Base-by-base conservation (phyloP, 2,797 vertebrate species). In the Glossophaga mutica region DNA sequence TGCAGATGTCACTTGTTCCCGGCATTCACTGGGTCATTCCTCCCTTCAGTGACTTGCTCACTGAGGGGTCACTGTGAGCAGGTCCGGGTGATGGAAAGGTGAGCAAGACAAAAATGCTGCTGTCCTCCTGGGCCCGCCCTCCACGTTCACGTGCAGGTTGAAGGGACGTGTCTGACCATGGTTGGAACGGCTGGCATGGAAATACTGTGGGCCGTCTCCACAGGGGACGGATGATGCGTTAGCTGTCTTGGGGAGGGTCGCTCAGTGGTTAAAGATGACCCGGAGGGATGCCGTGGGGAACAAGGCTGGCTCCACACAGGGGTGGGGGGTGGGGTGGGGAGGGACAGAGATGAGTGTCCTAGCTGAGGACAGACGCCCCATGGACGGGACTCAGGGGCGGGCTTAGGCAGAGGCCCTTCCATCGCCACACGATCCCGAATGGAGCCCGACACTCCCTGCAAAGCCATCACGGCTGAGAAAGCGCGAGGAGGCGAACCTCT, bases 101-200 rank as follows among this genome's bases (percentile, higher is more conserved):
- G 16, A 74, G 7, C 34, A 16, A 59, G 55, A n/a, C 6, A 39
- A 6, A 48, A 39, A n/a, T 0, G 37, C 4, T 32, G 34, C 37
- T 32, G 74, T 21, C 22, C 50, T 62, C 42, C 19, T 0, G 11
- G 24, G 19, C 9, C 22, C 0, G 10, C 0, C 0, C 5, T 12
- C 46, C 68, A 7, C 0, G 0, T 34, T 22, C 39, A 39, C 5
- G 6, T 3, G 12, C 15, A 22, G 14, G 9, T 14, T 26, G 73
- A 21, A n/a, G 55, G 42, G 46, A 22, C 0, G 1, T 0, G 39
- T 1, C 2, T 21, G 1, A 24, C 42, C 3, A 5, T 10, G 1
- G 21, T 5, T 1, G 0, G 22, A 37, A 59, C 0, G 7, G 37
- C 29, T 59, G 6, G 46, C 19, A 9, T 44, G 12, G 67, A 34